phyloP scores from a whole-genome alignment of 2,888 invertebrate species.

The Thereva unica region DNA sequence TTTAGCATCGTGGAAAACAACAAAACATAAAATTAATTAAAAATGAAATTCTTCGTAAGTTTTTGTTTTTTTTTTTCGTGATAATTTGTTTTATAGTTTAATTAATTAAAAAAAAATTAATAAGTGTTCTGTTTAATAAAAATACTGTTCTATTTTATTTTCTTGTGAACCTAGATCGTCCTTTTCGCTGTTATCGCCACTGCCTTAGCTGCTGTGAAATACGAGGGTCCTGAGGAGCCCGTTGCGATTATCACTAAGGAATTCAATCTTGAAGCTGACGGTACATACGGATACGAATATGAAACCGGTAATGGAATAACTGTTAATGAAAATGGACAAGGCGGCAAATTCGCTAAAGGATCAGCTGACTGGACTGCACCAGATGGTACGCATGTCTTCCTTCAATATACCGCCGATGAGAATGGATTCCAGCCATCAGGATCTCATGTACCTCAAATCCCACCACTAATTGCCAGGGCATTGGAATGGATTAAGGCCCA shows the following conservation, averaged over 20 bases:
- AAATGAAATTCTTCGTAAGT: constrained; percentile 32
- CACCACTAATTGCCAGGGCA: constrained; percentile 20
- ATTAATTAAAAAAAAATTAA: neutral
- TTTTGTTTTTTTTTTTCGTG: neutral
- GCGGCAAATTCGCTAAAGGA: constrained; percentile 32
- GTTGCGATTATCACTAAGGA: constrained; percentile 26
- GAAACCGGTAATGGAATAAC: constrained; percentile 36
- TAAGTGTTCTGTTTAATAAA: neutral
- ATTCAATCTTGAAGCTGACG: constrained; percentile 20
- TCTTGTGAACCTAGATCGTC: constrained; percentile 9
- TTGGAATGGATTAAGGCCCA: constrained; percentile 26
- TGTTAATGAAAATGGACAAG: constrained; percentile 28
- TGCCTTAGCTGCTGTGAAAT: constrained; percentile 3
- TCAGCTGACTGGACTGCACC: constrained; percentile 32
- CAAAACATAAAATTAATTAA: constrained; percentile 18
- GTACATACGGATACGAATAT: constrained; percentile 27
- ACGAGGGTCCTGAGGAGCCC: neutral
- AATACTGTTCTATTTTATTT: neutral
- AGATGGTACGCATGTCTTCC: constrained; percentile 30
- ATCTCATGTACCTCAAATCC: constrained; percentile 32
- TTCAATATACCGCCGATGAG: constrained; percentile 36
- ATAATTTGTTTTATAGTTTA: neutral
- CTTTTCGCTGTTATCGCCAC: constrained; percentile 12
- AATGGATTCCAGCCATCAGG: constrained; percentile 37
- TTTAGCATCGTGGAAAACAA: constrained; percentile 17